These are phyloP conservation scores for Pantala flavescens DNA, from an alignment of 1,140 invertebrate species.

Conservation along the genomic window DNA sequence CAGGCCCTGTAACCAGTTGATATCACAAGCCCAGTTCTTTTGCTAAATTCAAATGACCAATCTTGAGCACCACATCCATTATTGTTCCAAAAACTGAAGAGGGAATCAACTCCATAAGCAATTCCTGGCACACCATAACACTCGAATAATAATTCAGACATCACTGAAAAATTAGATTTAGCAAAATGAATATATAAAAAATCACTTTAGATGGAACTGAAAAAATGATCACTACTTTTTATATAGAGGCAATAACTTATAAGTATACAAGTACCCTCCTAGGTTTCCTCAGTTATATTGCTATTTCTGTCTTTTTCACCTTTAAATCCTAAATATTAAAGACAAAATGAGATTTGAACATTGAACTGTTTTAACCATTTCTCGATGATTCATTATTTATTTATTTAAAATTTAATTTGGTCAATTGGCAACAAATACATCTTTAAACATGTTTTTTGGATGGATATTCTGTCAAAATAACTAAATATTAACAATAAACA, in stretches of 20 bases:
- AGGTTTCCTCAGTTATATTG: no score
- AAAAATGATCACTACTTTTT: not conserved
- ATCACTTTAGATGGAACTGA: not conserved
- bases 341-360: no score
- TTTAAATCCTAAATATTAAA: no score
- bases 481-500: no score
- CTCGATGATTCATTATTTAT: no score
- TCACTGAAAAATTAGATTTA: slow-evolving; percentile 51
- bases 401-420: no score
- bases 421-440: no score
- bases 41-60: not conserved
- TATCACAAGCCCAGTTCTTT: slow-evolving; percentile 57
- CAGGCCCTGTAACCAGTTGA: slow-evolving; percentile 79
- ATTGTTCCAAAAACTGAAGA: slow-evolving; percentile 70
- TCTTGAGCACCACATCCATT: slow-evolving; percentile 36
- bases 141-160: slow-evolving; percentile 92
- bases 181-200: slow-evolving; percentile 19
- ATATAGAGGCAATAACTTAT: not conserved
- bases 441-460: no score
- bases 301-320: no score
- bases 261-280: no score
- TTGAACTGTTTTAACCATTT: no score
- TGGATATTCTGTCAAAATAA: no score
- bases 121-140: slow-evolving; percentile 80
- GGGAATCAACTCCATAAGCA: slow-evolving; percentile 74